Conservation (phyloP, 2,888 invertebrate genomes). For the Punctoribates punctum region DNA sequence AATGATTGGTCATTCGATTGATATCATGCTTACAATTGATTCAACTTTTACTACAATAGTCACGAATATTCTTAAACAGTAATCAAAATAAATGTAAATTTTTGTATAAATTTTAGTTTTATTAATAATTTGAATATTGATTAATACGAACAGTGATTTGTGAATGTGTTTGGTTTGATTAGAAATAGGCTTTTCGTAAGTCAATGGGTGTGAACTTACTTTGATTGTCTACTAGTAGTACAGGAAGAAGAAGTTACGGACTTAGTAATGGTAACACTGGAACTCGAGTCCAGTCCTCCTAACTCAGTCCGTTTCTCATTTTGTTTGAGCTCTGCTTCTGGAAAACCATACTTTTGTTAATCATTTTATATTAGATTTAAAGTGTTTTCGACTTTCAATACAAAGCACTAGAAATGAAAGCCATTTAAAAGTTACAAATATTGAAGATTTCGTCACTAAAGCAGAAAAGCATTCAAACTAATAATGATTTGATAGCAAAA, state of each 20-base stretch:
- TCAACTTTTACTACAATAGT: slow-evolving; percentile 1
- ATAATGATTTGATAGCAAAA: slow-evolving; percentile 29
- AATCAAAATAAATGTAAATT: slow-evolving; percentile 1
- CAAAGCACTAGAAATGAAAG: neutral
- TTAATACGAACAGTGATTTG: neutral
- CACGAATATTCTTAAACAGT: neutral
- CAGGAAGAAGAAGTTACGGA: slow-evolving; percentile 25
- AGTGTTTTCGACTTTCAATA: neutral
- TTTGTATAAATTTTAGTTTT: slow-evolving; percentile 9
- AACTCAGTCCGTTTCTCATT: slow-evolving; percentile 28
- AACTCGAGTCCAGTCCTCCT: slow-evolving; percentile 17
- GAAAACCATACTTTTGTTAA: slow-evolving; percentile 22
- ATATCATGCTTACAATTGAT: slow-evolving; percentile 16
- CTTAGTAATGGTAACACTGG: slow-evolving; percentile 34
- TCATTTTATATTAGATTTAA: neutral
- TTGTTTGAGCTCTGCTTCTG: slow-evolving; percentile 25
- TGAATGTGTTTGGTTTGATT: neutral
- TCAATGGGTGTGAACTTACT: slow-evolving; percentile 18
- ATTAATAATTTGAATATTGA: neutral
- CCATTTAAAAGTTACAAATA: neutral
- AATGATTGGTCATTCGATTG: neutral
- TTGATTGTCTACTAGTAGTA: slow-evolving; percentile 32
- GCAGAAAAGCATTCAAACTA: slow-evolving; percentile 32
- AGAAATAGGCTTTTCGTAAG: neutral
- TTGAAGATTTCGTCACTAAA: neutral